Conservation (phyloP, 2,113 vertebrate genomes). For the Pseudorasbora parva region DNA sequence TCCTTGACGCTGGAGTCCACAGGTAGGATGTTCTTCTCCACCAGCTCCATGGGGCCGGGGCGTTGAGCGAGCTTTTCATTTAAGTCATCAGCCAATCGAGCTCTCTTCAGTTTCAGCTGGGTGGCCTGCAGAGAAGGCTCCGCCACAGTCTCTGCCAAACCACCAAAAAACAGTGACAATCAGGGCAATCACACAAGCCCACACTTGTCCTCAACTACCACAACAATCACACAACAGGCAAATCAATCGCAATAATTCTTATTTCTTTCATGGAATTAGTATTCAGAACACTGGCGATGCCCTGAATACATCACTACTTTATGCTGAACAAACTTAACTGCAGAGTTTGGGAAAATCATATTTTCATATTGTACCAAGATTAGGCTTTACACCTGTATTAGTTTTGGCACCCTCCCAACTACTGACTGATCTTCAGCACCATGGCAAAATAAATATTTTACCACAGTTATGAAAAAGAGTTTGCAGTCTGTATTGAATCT, state of each 20-base stretch:
- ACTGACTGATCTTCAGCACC: background rate
- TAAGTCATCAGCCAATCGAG: slow-evolving; percentile 92
- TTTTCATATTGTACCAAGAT: background rate
- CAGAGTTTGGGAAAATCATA: background rate
- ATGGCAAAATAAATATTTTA: background rate
- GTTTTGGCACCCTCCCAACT: background rate
- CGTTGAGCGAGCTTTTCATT: slow-evolving; percentile 98
- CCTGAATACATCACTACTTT: background rate
- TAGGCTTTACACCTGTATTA: background rate
- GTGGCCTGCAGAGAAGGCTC: slow-evolving; percentile 96
- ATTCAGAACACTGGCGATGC: too few species aligned
- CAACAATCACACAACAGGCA: background rate
- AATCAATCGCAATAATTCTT: background rate
- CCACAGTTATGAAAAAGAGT: background rate
- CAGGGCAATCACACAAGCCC: slow-evolving; percentile 14
- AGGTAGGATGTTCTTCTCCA: slow-evolving; percentile 97
- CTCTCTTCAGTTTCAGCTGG: slow-evolving; percentile 95
- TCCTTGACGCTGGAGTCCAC: slow-evolving; percentile 94
- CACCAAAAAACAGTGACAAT: slow-evolving; percentile 48
- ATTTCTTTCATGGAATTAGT: too few species aligned
- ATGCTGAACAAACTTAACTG: background rate
- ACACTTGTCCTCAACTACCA: slow-evolving; percentile 23
- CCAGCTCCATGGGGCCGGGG: slow-evolving; percentile 95
- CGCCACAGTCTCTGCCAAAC: slow-evolving; percentile 87
- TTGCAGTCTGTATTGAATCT: background rate